Evolutionary conservation across 2,113 vertebrate genomes (phyloP).

Genomic region (Periophthalmodon schlosseri): DNA sequence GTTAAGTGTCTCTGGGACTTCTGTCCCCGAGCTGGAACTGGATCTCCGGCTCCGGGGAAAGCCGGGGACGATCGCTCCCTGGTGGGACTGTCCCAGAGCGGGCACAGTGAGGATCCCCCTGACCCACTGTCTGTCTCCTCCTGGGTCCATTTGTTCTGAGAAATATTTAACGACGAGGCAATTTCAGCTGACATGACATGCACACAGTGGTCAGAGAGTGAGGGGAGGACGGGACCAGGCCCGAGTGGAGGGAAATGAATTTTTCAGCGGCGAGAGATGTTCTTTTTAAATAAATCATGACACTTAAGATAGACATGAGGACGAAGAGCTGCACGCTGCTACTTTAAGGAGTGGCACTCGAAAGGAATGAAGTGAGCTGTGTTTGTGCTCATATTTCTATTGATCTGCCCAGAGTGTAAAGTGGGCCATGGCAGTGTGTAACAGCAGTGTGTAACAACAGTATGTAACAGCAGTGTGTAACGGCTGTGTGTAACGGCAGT

Average conservation of each 20-base stretch:
- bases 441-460: no score
- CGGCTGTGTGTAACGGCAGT: no score
- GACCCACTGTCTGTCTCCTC: slow-evolving; percentile 58
- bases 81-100: slow-evolving; percentile 57
- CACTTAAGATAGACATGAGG: slow-evolving; percentile 80
- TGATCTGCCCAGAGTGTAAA: slow-evolving; percentile 38
- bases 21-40: slow-evolving; percentile 69
- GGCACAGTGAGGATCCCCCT: slow-evolving; percentile 38
- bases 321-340: slow-evolving; percentile 61
- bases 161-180: slow-evolving; percentile 85
- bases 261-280: slow-evolving; percentile 86
- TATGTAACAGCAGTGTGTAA: no score
- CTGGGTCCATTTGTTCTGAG: slow-evolving; percentile 84
- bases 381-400: slow-evolving; percentile 18
- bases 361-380: slow-evolving; percentile 38
- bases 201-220: slow-evolving; percentile 51
- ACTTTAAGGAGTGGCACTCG: slow-evolving; percentile 61
- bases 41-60: slow-evolving; percentile 34
- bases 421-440: slow-evolving; percentile 58
- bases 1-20: slow-evolving; percentile 72
- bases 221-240: slow-evolving; percentile 73
- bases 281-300: slow-evolving; percentile 87
- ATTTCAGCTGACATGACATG: slow-evolving; percentile 79
- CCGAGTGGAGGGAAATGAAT: slow-evolving; percentile 78
- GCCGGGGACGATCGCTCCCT: slow-evolving; percentile 54